phyloP scores from a whole-genome alignment of 2,888 invertebrate genomes.

The Gnatocerus cornutus region DNA sequence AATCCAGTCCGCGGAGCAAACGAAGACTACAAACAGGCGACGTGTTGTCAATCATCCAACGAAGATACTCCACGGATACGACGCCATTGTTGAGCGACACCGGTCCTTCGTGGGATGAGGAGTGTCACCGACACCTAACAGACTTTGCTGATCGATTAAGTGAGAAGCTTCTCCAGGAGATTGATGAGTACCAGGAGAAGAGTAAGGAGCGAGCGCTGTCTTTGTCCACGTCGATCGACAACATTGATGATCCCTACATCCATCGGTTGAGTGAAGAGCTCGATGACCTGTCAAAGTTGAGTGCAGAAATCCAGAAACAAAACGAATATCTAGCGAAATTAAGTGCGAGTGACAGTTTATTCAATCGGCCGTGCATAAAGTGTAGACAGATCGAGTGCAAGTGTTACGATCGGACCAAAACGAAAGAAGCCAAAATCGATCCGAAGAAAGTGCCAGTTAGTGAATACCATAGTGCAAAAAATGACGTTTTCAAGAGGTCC shows the following conservation, averaged over 20 bases:
- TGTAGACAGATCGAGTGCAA: conserved; percentile 71
- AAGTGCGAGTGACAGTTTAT: conserved; percentile 71
- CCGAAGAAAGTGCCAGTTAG: conserved; percentile 47
- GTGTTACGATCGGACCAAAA: conserved; percentile 57
- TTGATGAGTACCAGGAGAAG: conserved; percentile 76
- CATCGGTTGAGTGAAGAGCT: conserved; percentile 76
- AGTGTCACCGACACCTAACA: conserved; percentile 80
- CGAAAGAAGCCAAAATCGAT: conserved; percentile 48
- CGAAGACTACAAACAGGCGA: conserved; percentile 58
- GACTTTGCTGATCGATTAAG: conserved; percentile 89
- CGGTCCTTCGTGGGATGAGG: conserved; percentile 74
- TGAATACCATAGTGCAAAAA: conserved; percentile 46
- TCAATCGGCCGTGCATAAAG: conserved; percentile 67
- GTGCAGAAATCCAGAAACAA: conserved; percentile 75
- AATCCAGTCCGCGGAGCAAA: conserved; percentile 73
- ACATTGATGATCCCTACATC: conserved; percentile 77
- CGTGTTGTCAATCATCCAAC: conserved; percentile 59
- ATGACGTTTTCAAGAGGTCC: conserved; percentile 51
- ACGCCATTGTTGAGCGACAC: conserved; percentile 61
- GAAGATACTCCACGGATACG: conserved; percentile 60
- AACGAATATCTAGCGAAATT: conserved; percentile 75
- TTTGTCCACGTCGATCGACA: conserved; percentile 71
- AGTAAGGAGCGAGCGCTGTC: conserved; percentile 68
- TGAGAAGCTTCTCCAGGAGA: conserved; percentile 85
- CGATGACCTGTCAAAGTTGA: conserved; percentile 75